These are phyloP conservation scores for Escarpia spicata DNA, from an alignment of 2,888 invertebrate genomes.

Conservation along the genomic window DNA sequence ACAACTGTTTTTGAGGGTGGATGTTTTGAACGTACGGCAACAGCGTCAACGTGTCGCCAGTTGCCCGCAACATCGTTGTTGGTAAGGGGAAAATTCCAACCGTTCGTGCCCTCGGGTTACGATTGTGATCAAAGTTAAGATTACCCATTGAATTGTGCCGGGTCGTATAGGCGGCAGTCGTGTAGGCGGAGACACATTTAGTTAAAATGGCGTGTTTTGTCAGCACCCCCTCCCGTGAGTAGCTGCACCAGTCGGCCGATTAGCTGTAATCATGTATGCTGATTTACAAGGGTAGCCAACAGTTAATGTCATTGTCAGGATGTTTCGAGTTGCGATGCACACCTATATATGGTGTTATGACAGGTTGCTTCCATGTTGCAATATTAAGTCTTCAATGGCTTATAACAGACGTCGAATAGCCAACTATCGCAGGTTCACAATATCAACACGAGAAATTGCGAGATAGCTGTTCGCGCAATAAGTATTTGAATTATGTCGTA, in stretches of 20 bases:
- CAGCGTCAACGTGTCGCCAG: not conserved
- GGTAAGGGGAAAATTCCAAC: not conserved
- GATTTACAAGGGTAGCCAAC: not conserved
- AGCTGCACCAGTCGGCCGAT: not conserved
- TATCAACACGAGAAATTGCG: not conserved
- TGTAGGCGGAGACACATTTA: not conserved
- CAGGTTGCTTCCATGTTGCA: too few relatives aligned
- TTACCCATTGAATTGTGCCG: not conserved
- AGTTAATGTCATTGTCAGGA: not conserved
- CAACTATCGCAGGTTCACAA: too few relatives aligned
- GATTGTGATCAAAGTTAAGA: not conserved
- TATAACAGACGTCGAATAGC: too few relatives aligned
- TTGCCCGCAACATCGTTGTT: not conserved
- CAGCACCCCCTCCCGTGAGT: not conserved
- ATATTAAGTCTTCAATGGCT: too few relatives aligned
- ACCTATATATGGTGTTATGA: too few relatives aligned
- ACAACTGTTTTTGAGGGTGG: too few relatives aligned
- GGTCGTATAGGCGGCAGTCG: not conserved
- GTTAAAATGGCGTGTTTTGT: not conserved
- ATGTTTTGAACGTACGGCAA: too few relatives aligned
- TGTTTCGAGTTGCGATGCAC: too few relatives aligned
- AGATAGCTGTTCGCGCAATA: not conserved
- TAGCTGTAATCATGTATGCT: not conserved
- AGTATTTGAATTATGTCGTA: not conserved
- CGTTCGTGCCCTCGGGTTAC: not conserved